Conservation (phyloP, 2,797 vertebrate genomes). For the Lepus oiostolus region DNA sequence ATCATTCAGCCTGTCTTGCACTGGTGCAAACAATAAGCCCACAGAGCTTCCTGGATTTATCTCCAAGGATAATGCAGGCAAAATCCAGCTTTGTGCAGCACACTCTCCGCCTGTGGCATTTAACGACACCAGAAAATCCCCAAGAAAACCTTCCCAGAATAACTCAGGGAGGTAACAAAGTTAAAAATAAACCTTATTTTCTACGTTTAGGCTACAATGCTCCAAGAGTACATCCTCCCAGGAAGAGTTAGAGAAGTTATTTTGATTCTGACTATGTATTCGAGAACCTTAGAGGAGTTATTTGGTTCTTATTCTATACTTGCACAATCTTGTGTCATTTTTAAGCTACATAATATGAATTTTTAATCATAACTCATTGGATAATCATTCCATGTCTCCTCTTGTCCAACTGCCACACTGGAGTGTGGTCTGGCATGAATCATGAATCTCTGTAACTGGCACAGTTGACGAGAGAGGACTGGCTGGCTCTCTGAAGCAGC, state of each 20-base stretch:
- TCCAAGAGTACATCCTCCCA: slow-evolving; percentile 43
- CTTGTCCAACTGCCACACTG: slow-evolving; percentile 41
- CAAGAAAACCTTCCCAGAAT: slow-evolving; percentile 66
- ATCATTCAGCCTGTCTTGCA: slow-evolving; percentile 2
- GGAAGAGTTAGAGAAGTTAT: slow-evolving; percentile 61
- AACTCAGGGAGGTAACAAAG: slow-evolving; percentile 57
- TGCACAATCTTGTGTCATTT: slow-evolving; percentile 49
- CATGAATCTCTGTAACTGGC: background rate
- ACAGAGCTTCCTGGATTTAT: slow-evolving; percentile 48
- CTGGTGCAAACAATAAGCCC: background rate
- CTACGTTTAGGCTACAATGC: slow-evolving; percentile 66
- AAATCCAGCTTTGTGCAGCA: slow-evolving; percentile 49
- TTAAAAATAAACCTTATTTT: slow-evolving; percentile 73
- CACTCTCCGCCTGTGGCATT: slow-evolving; percentile 61
- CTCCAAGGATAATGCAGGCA: slow-evolving; percentile 52
- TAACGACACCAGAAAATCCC: slow-evolving; percentile 69
- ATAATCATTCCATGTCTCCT: slow-evolving; percentile 2
- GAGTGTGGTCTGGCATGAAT: slow-evolving; percentile 35
- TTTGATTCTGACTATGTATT: slow-evolving; percentile 62
- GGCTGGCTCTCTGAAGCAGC: background rate
- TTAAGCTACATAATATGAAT: slow-evolving; percentile 40
- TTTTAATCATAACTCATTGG: slow-evolving; percentile 52
- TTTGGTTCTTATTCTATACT: slow-evolving; percentile 49
- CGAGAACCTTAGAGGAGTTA: slow-evolving; percentile 46
- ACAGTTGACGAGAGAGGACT: slow-evolving; percentile 16